Evolutionary conservation across 2,113 vertebrate genomes (phyloP).

Genomic region (Archilochus colubris): DNA sequence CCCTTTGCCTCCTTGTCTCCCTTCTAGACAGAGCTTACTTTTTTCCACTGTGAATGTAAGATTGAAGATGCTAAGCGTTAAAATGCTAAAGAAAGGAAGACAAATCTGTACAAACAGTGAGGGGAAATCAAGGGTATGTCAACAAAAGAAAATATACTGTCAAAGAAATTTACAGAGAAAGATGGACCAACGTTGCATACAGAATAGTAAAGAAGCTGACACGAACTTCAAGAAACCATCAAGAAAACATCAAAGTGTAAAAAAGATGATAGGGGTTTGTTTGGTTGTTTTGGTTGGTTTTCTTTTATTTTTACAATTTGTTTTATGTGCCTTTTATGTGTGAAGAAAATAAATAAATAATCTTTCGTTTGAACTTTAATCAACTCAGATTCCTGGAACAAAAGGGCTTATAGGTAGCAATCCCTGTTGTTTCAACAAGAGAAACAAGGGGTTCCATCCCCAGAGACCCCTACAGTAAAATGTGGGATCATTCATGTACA

Average conservation of each 20-base stretch:
- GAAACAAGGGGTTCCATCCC: not conserved
- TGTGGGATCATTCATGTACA: not conserved
- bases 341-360: slow-evolving; percentile 66
- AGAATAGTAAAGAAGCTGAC: not conserved
- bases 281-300: not conserved
- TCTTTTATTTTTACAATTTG: slow-evolving; percentile 44
- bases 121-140: not conserved
- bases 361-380: slow-evolving; percentile 61
- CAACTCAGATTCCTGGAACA: slow-evolving; percentile 47
- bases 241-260: slow-evolving; percentile 61
- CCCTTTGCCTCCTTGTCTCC: not conserved
- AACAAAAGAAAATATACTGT: not conserved
- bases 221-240: slow-evolving; percentile 47
- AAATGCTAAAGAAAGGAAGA: not conserved
- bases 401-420: slow-evolving; percentile 47
- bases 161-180: not conserved
- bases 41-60: not conserved
- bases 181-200: not conserved
- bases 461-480: not conserved
- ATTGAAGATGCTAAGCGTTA: not conserved
- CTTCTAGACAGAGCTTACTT: not conserved
- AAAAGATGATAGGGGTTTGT: slow-evolving; percentile 44
- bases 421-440: slow-evolving; percentile 24
- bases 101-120: not conserved
- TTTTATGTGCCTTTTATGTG: slow-evolving; percentile 66